phyloP scores from a whole-genome alignment of 2,113 vertebrate species.

The Corythoichthys intestinalis region DNA sequence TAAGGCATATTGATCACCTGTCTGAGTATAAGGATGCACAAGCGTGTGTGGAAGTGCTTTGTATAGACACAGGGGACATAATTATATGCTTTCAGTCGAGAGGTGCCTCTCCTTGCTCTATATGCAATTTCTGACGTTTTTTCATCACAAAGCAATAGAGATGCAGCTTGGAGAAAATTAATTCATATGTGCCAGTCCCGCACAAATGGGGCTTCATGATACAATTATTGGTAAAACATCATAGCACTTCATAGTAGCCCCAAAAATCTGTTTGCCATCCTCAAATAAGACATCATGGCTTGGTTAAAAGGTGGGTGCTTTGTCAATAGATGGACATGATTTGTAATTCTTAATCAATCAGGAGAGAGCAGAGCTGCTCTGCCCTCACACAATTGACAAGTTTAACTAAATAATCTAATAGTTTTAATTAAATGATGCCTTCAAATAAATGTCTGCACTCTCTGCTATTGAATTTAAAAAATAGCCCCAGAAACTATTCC shows the following conservation, averaged over 20 bases:
- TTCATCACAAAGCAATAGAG: constrained; percentile 7
- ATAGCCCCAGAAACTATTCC: background rate
- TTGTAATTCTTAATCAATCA: background rate
- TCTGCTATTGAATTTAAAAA: background rate
- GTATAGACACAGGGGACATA: constrained; percentile 61
- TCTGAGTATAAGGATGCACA: constrained; percentile 19
- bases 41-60: constrained; percentile 41
- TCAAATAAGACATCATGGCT: background rate
- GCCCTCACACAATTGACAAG: background rate
- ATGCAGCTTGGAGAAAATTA: background rate
- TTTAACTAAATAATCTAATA: too few relatives aligned
- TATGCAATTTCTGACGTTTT: constrained; percentile 52
- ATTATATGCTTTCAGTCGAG: constrained; percentile 54
- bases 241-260: background rate
- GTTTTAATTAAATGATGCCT: background rate
- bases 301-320: background rate
- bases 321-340: background rate
- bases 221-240: background rate
- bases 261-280: background rate
- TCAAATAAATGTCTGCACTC: background rate
- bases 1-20: constrained; percentile 14
- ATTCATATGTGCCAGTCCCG: background rate
- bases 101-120: constrained; percentile 45
- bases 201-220: too few relatives aligned
- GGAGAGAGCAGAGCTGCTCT: background rate